phyloP scores from a whole-genome alignment of 2,888 invertebrate species.

The Epsilonema sp. region DNA sequence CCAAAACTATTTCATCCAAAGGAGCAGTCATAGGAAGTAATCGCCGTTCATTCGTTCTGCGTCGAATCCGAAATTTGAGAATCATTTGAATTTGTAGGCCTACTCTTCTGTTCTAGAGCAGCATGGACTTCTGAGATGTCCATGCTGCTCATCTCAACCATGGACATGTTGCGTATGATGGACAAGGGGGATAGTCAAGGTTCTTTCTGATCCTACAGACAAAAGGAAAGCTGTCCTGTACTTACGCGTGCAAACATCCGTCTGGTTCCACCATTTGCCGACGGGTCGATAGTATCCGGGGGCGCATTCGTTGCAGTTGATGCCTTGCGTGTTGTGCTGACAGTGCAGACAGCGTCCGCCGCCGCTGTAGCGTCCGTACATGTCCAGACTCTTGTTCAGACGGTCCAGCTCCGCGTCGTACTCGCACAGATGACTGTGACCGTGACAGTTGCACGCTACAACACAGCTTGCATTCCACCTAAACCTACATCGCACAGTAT shows the following conservation, averaged over 20 bases:
- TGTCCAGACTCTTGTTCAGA: conserved; percentile 58
- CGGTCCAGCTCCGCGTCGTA: conserved; percentile 61
- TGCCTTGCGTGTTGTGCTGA: conserved; percentile 24
- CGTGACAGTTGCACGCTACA: conserved; percentile 86
- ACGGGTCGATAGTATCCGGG: conserved; percentile 75
- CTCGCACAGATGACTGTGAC: conserved; percentile 64
- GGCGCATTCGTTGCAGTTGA: conserved; percentile 67
- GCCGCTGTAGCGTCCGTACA: conserved; percentile 71
- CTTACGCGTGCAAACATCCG: conserved; percentile 78
- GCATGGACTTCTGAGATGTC: too few relatives aligned
- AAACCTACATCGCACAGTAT: background rate
- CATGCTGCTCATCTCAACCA: too few relatives aligned
- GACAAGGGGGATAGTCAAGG: too few relatives aligned
- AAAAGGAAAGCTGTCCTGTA: too few relatives aligned
- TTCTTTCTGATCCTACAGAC: too few relatives aligned
- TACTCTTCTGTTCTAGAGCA: too few relatives aligned
- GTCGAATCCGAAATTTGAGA: too few relatives aligned
- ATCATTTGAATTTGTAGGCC: too few relatives aligned
- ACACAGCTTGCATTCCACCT: conserved; percentile 1
- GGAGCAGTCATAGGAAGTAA: too few relatives aligned
- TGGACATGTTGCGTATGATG: too few relatives aligned
- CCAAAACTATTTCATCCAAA: too few relatives aligned
- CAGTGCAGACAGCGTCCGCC: conserved; percentile 69
- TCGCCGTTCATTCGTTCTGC: too few relatives aligned
- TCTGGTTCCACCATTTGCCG: conserved; percentile 56